A percentile compares a stretch with the other conserved stretches of the same genome.
Conservation (phyloP, 2,113 vertebrate genomes). For the Albula glossodonta region DNA sequence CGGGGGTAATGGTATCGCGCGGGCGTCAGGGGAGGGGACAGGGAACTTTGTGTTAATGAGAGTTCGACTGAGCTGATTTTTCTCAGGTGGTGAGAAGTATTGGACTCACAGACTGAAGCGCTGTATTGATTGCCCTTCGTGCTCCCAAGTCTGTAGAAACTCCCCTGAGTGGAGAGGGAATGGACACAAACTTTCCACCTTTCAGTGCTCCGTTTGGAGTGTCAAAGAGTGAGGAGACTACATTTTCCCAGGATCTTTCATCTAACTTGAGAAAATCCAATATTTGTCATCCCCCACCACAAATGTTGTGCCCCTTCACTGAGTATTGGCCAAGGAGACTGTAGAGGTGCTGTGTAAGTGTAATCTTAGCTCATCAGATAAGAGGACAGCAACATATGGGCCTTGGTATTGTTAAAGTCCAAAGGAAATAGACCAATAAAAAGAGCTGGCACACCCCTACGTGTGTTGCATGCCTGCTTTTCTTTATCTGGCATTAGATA, state of each 20-base stretch:
- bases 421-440: not conserved
- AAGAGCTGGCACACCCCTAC: not conserved
- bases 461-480: not conserved
- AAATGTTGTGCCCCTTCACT: too few species aligned
- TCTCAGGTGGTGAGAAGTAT: slow-evolving; percentile 35
- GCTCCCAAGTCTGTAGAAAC: not conserved
- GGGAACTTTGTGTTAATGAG: slow-evolving; percentile 38
- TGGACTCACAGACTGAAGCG: not conserved
- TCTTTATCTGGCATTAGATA: not conserved
- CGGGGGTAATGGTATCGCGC: slow-evolving; percentile 34
- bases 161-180: not conserved
- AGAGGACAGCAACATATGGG: not conserved
- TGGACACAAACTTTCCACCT: not conserved
- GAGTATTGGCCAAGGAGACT: too few species aligned
- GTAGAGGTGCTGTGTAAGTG: not conserved
- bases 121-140: slow-evolving; percentile 37
- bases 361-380: not conserved
- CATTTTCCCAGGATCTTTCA: not conserved
- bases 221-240: not conserved
- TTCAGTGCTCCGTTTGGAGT: not conserved
- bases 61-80: slow-evolving; percentile 40
- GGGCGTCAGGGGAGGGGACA: slow-evolving; percentile 34
- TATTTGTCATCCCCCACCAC: not conserved
- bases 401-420: not conserved
- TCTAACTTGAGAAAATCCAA: not conserved